Evolutionary conservation across 2,113 vertebrate species (phyloP).

Genomic region (Ornithorhynchus anatinus): DNA sequence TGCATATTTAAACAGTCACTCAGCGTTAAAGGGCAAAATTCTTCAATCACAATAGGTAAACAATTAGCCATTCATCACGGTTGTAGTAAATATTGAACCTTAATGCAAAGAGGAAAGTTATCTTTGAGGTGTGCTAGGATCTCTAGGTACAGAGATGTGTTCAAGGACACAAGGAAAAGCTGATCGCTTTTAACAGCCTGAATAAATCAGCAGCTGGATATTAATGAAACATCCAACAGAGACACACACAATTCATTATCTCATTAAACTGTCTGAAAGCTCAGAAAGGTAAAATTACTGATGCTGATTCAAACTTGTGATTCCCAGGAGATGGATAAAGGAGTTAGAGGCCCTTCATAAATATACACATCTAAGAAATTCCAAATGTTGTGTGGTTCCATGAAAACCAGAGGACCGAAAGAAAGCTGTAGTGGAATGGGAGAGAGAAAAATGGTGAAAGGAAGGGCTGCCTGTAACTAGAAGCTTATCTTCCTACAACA

Average conservation of each 20-base stretch:
- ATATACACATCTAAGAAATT: slow-evolving; percentile 12
- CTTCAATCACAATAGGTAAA: not conserved
- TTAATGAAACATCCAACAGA: not conserved
- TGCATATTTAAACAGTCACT: not conserved
- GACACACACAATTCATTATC: not conserved
- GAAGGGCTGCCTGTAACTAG: not conserved
- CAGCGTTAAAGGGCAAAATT: not conserved
- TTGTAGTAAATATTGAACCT: not conserved
- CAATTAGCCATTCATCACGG: not conserved
- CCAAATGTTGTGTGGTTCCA: not conserved
- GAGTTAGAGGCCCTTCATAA: not conserved
- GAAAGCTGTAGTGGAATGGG: too few relatives aligned
- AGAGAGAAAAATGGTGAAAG: not conserved
- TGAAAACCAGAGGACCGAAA: not conserved
- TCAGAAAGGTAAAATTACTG: not conserved
- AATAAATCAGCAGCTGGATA: not conserved
- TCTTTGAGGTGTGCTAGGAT: not conserved
- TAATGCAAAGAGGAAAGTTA: not conserved
- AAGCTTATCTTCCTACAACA: not conserved
- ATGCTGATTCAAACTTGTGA: not conserved
- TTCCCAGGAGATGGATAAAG: not conserved
- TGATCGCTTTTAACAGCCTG: not conserved
- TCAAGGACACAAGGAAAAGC: not conserved
- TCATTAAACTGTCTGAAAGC: not conserved
- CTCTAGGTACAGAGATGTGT: slow-evolving; percentile 8